Conservation (phyloP, 37 sponge, comb jelly and placozoan species). For the Dysidea cf. avara region DNA sequence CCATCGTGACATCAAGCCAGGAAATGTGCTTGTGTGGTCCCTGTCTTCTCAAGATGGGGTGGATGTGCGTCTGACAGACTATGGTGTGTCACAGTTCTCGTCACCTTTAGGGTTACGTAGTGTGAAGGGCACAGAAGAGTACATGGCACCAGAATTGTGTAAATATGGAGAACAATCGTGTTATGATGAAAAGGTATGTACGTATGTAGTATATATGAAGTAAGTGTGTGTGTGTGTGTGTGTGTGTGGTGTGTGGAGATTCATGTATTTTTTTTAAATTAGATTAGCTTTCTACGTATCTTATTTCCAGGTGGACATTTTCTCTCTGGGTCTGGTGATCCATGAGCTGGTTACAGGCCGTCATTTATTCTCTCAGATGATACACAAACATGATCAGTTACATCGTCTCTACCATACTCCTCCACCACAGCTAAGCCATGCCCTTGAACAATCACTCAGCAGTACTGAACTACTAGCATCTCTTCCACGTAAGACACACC, state of each 20-base stretch:
- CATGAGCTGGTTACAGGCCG: constrained; percentile 57
- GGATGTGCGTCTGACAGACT: constrained; percentile 48
- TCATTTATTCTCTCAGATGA: constrained; percentile 19
- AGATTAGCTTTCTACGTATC: not conserved
- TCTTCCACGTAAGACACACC: constrained; percentile 7
- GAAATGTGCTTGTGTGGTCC: constrained; percentile 63
- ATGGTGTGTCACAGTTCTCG: constrained; percentile 66
- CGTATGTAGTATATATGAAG: too few species aligned
- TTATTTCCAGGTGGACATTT: constrained; percentile 58
- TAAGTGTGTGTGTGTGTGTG: too few species aligned
- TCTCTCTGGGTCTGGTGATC: constrained; percentile 60
- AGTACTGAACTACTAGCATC: not conserved
- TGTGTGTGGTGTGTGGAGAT: too few species aligned
- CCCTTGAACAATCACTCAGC: not conserved
- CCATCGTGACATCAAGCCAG: constrained; percentile 68
- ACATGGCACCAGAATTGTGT: constrained; percentile 75
- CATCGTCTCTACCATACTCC: constrained; percentile 6
- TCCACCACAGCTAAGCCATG: constrained; percentile 29
- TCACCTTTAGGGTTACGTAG: constrained; percentile 38
- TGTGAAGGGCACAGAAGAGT: constrained; percentile 64
- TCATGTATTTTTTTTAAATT: not conserved
- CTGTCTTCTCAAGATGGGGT: constrained; percentile 37
- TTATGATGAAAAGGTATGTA: constrained; percentile 66
- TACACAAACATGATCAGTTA: constrained; percentile 32
- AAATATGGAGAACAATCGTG: not conserved